Base-by-base conservation (phyloP, 2,888 invertebrate species). In the Melanchra persicariae region DNA sequence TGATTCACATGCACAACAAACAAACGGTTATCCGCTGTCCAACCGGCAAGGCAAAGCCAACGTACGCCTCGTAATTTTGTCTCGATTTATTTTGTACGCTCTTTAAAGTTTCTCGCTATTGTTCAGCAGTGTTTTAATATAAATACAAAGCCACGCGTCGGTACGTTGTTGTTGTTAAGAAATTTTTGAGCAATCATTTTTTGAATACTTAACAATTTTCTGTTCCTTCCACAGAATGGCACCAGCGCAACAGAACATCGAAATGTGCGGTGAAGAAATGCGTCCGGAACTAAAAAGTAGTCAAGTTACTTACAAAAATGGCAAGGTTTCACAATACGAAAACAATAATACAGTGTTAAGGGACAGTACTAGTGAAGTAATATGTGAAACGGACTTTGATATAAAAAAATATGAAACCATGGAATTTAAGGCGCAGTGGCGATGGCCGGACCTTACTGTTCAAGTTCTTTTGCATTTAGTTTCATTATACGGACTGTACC, bases 391-490 rank as follows among this genome's bases (percentile, higher is more conserved):
- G 55, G 93, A 93, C 66, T 96, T 96, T 79, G 94, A 96, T 70
- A 77, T 96, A 72, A 88, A 83, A 69, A 88, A 91, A 83, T 96
- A 94, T 87, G 95, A 96, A 86, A 89, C 91, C 30, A 92, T 94
- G 87, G 92, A 94, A 77, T 98, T 97, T 85, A 94, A 91, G 74
- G 96, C 98, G 4, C 93, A 93, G 82, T 97, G 98, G 72, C 96
- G 96, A 90, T 98, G 98, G 98, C 97, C 97, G 0, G 98, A 98
- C 90, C 93, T 98, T 2, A 88, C 93, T 22, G 98, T 96, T 26
- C 98, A 98, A 94, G 84, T 97, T 74, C 97, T 97, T 83, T 95
- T 98, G 87, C 98, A 98, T 92, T 90, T 89, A 71, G 98, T 98
- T 45, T 96, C 97, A 79, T 82, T 98, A 51, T 98, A 98, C 88